These are phyloP conservation scores for Eupelmus urozonus DNA, from an alignment of 2,888 invertebrate genomes.

Conservation along the genomic window DNA sequence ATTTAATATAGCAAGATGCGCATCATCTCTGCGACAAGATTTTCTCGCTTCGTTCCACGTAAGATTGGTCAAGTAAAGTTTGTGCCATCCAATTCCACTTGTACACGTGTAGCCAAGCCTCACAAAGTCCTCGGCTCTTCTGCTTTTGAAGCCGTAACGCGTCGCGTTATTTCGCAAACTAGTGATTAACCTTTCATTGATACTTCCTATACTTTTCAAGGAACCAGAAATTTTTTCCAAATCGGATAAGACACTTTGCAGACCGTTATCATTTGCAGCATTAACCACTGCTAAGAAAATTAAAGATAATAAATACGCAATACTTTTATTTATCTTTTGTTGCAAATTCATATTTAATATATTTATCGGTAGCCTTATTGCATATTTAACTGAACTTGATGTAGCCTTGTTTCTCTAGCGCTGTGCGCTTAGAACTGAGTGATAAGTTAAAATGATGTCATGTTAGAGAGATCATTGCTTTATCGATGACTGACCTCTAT, in stretches of 20 bases:
- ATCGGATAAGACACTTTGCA: slow-evolving; percentile 33
- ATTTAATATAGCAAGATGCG: slow-evolving; percentile 49
- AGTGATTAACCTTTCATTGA: slow-evolving; percentile 18
- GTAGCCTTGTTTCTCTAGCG: background rate
- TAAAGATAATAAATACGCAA: no score
- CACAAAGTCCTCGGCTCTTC: background rate
- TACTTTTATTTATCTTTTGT: no score
- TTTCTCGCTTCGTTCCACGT: slow-evolving; percentile 58
- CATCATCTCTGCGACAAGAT: slow-evolving; percentile 41
- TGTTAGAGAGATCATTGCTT: slow-evolving; percentile 3
- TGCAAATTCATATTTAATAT: background rate
- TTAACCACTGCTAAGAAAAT: no score
- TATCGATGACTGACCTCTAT: slow-evolving; percentile 36
- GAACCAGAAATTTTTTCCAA: slow-evolving; percentile 34
- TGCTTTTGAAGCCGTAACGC: slow-evolving; percentile 5
- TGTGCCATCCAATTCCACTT: slow-evolving; percentile 49
- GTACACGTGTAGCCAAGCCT: slow-evolving; percentile 40
- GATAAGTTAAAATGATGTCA: slow-evolving; percentile 9
- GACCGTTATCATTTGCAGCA: background rate
- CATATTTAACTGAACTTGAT: background rate
- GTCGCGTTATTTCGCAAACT: slow-evolving; percentile 26
- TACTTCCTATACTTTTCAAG: slow-evolving; percentile 20
- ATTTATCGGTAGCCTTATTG: background rate
- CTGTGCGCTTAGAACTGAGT: background rate
- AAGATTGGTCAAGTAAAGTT: slow-evolving; percentile 29